Conservation (phyloP, 2,888 invertebrate genomes). For the Archips crataeganus region DNA sequence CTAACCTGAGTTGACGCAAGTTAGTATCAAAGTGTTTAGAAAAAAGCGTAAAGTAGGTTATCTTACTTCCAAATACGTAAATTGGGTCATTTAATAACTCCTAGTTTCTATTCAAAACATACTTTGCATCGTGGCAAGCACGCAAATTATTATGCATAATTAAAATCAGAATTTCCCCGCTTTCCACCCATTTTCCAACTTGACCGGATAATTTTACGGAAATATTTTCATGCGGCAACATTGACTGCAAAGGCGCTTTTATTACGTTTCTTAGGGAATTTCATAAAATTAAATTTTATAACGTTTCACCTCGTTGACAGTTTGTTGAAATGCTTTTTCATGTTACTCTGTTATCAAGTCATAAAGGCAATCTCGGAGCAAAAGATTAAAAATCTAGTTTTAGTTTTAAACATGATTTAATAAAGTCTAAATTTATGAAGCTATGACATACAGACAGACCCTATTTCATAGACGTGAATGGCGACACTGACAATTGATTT, state of each 20-base stretch:
- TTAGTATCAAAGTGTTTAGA: not conserved
- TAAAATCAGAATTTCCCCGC: conserved; percentile 32
- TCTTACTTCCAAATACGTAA: not conserved
- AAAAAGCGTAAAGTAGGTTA: not conserved
- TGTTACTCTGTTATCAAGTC: not conserved
- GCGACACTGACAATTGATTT: no score
- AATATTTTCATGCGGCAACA: conserved; percentile 6
- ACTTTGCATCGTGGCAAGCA: conserved; percentile 14
- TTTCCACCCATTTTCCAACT: conserved; percentile 29
- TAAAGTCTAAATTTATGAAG: no score
- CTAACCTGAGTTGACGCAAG: not conserved
- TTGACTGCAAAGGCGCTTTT: conserved; percentile 14
- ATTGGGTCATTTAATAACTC: not conserved
- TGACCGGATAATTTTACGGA: conserved; percentile 22
- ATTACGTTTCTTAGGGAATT: conserved; percentile 7
- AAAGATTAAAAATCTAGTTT: no score
- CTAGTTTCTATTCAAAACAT: not conserved
- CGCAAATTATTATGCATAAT: conserved; percentile 34
- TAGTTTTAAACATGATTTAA: no score
- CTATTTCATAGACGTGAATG: no score
- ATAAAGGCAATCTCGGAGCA: no score
- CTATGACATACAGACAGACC: no score
- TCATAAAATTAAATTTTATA: conserved; percentile 27
- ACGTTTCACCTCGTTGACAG: conserved; percentile 3
- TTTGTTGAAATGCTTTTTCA: conserved; percentile 2